phyloP scores from a whole-genome alignment of 2,888 invertebrate species.

The Tetranychus truncatus region DNA sequence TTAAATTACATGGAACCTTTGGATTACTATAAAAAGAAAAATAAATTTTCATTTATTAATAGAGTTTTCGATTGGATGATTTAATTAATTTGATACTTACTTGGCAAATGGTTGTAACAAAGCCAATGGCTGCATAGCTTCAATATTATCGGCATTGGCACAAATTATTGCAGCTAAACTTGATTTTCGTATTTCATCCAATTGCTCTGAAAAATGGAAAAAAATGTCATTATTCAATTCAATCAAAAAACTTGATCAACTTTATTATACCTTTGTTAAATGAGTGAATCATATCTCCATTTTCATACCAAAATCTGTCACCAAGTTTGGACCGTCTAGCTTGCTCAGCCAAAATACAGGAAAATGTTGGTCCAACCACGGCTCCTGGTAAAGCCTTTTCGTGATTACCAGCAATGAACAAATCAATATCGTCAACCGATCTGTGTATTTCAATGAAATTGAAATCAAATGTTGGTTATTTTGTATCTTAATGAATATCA shows the following conservation, averaged over 20 bases:
- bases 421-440: slow-evolving; percentile 27
- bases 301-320: slow-evolving; percentile 28
- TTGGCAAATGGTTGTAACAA: slow-evolving; percentile 22
- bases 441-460: not conserved
- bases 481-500: no score
- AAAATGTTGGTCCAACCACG: slow-evolving; percentile 27
- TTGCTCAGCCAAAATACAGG: slow-evolving; percentile 27
- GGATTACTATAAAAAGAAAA: slow-evolving; percentile 22
- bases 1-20: slow-evolving; percentile 22
- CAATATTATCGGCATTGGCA: slow-evolving; percentile 25
- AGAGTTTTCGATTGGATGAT: no score
- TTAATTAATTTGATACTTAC: slow-evolving; percentile 18
- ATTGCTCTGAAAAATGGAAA: slow-evolving; percentile 22
- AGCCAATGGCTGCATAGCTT: slow-evolving; percentile 23
- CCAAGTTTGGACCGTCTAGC: slow-evolving; percentile 25
- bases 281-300: slow-evolving; percentile 25
- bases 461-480: not conserved
- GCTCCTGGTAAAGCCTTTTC: slow-evolving; percentile 24
- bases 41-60: not conserved
- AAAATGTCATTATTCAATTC: not conserved
- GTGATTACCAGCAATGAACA: slow-evolving; percentile 26
- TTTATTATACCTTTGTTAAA: slow-evolving; percentile 23
- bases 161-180: slow-evolving; percentile 26
- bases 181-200: slow-evolving; percentile 26
- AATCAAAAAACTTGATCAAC: not conserved